A percentile compares a stretch with the other conserved stretches of the same genome.
These are phyloP conservation scores for Drosophila silvestris DNA, from an alignment of 2,888 invertebrate genomes.

Conservation along the genomic window DNA sequence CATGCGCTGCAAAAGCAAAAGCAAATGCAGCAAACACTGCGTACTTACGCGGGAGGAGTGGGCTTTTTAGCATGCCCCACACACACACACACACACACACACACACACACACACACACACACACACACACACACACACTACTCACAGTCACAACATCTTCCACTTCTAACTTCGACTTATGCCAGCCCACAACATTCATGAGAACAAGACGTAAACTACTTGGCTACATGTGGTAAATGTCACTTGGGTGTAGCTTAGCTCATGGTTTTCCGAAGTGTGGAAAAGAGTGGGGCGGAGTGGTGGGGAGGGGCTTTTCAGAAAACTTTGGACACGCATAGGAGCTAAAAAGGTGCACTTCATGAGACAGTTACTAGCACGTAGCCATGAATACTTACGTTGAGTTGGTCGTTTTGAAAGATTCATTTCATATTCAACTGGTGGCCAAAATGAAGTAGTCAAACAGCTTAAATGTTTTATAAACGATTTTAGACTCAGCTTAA, in stretches of 20 bases:
- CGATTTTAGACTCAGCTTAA: not conserved
- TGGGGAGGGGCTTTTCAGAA: not conserved
- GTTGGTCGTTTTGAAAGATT: slow-evolving; percentile 4
- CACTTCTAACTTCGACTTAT: slow-evolving; percentile 31
- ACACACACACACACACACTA: slow-evolving; percentile 5
- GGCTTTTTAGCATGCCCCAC: slow-evolving; percentile 22
- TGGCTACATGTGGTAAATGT: slow-evolving; percentile 60
- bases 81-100: slow-evolving; percentile 7
- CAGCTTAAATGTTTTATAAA: not conserved
- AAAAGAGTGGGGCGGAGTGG: not conserved
- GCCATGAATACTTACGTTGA: slow-evolving; percentile 20
- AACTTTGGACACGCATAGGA: slow-evolving; percentile 37
- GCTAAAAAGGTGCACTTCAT: slow-evolving; percentile 16
- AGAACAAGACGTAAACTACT: slow-evolving; percentile 35
- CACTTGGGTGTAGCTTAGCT: slow-evolving; percentile 31
- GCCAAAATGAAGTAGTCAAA: not conserved
- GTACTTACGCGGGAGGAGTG: slow-evolving; percentile 15
- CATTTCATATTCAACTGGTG: slow-evolving; percentile 9
- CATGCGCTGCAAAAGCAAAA: slow-evolving; percentile 42
- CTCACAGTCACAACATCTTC: slow-evolving; percentile 21
- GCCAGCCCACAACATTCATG: slow-evolving; percentile 41
- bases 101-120: slow-evolving; percentile 9
- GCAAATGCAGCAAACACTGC: slow-evolving; percentile 1
- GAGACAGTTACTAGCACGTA: slow-evolving; percentile 16
- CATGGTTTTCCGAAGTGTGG: not conserved